Evolutionary conservation across 2,797 vertebrate species (phyloP).

Genomic region (Myiotriccus ornatus): DNA sequence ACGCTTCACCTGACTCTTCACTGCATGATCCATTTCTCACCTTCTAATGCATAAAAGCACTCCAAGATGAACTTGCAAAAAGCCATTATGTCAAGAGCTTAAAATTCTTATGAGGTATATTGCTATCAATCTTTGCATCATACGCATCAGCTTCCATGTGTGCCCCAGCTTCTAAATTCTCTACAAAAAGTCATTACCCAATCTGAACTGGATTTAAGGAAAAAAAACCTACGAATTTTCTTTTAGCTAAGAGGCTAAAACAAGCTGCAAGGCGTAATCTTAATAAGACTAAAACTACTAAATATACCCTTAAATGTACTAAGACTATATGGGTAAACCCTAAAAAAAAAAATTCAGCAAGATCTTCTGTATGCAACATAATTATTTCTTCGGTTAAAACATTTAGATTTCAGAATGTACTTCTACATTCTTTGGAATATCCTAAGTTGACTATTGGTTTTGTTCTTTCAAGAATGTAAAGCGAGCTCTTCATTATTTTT

Average conservation of each 20-base stretch:
- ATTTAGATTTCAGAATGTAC: neutral
- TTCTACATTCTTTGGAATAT: neutral
- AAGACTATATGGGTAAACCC: fast-evolving
- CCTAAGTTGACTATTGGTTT: neutral
- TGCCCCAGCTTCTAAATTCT: neutral
- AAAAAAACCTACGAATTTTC: too few relatives aligned
- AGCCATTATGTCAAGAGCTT: neutral
- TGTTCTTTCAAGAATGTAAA: neutral
- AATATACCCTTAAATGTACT: neutral
- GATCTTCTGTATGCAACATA: neutral
- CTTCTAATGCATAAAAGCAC: neutral
- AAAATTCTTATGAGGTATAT: neutral
- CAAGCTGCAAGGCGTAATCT: neutral
- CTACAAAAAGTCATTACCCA: neutral
- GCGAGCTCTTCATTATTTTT: neutral
- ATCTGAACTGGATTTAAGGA: neutral
- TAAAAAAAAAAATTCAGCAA: neutral
- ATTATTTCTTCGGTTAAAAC: neutral
- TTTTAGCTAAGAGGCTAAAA: neutral
- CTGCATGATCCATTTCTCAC: neutral
- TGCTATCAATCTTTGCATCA: neutral
- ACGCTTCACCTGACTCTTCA: neutral
- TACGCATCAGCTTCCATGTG: neutral
- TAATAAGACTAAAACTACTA: neutral
- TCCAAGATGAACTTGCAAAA: neutral